These are phyloP conservation scores for Stegodyphus dumicola DNA, from an alignment of 1,140 invertebrate species.

Conservation along the genomic window DNA sequence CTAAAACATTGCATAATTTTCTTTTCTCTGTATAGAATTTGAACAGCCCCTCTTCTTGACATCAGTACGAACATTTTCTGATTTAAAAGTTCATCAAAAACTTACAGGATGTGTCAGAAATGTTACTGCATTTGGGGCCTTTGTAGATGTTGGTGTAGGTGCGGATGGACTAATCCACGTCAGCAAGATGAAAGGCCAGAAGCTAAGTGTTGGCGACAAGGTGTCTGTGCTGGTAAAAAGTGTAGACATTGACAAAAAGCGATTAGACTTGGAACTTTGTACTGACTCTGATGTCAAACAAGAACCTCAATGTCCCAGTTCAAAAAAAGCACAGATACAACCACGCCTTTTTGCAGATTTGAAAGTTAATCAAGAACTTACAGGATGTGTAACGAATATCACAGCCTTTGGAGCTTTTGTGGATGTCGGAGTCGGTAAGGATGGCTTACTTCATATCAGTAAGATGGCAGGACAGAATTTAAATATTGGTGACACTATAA, in stretches of 20 bases:
- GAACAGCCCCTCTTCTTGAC: slow-evolving; percentile 78
- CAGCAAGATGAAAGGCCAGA: slow-evolving; percentile 73
- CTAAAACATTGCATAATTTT: too few relatives aligned
- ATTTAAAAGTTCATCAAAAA: slow-evolving; percentile 72
- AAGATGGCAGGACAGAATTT: slow-evolving; percentile 74
- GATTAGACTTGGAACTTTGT: neutral
- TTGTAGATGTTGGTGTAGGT: slow-evolving; percentile 87
- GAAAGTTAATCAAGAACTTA: slow-evolving; percentile 71
- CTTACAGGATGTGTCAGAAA: slow-evolving; percentile 79
- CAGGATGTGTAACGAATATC: slow-evolving; percentile 80
- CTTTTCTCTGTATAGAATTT: slow-evolving; percentile 67
- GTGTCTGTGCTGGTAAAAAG: slow-evolving; percentile 74
- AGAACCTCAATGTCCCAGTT: slow-evolving; percentile 70
- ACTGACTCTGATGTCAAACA: slow-evolving; percentile 73
- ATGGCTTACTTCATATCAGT: slow-evolving; percentile 80
- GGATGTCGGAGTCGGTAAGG: slow-evolving; percentile 82
- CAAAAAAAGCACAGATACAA: slow-evolving; percentile 60
- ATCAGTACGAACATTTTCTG: slow-evolving; percentile 70
- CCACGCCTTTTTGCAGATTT: slow-evolving; percentile 72
- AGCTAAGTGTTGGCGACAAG: slow-evolving; percentile 77
- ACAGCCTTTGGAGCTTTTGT: slow-evolving; percentile 92
- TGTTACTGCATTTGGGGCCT: slow-evolving; percentile 88
- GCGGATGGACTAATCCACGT: slow-evolving; percentile 80
- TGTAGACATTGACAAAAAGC: slow-evolving; percentile 3
- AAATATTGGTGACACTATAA: slow-evolving; percentile 78